Evolutionary conservation across 2,797 vertebrate genomes (phyloP).

Genomic region (Coregonus sp.): DNA sequence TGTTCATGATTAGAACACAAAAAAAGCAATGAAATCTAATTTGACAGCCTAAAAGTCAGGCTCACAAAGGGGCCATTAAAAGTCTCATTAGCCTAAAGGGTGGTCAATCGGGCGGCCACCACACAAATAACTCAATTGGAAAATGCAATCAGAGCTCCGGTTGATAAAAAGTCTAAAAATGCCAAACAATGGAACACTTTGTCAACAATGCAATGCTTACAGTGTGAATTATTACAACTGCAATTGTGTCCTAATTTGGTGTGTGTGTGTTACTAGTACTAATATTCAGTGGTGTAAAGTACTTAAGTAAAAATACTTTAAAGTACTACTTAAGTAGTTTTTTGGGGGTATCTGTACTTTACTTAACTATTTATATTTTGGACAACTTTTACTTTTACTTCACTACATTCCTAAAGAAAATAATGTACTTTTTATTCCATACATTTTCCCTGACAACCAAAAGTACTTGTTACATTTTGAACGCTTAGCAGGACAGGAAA

Average conservation of each 20-base stretch:
- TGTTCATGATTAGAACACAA: constrained; percentile 52
- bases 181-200: constrained; percentile 43
- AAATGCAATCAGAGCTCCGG: constrained; percentile 52
- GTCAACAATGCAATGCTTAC: neutral
- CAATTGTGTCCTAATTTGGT: neutral
- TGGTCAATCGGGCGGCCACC: constrained; percentile 30
- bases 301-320: no score
- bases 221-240: neutral
- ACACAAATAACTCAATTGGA: constrained; percentile 58
- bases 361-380: no score
- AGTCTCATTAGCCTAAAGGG: constrained; percentile 22
- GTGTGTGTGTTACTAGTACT: neutral
- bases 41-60: neutral
- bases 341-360: no score
- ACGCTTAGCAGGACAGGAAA: no score
- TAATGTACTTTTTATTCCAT: no score
- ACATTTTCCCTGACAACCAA: no score
- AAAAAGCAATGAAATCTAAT: constrained; percentile 37
- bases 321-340: no score
- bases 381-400: no score
- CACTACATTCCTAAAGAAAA: no score
- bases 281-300: no score
- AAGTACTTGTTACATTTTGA: no score
- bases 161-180: constrained; percentile 62
- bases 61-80: constrained; percentile 1